Evolutionary conservation across 2,888 invertebrate species (phyloP), one percentile per base, ranked within the genome.

Genomic region (Calliphora vomitoria): DNA sequence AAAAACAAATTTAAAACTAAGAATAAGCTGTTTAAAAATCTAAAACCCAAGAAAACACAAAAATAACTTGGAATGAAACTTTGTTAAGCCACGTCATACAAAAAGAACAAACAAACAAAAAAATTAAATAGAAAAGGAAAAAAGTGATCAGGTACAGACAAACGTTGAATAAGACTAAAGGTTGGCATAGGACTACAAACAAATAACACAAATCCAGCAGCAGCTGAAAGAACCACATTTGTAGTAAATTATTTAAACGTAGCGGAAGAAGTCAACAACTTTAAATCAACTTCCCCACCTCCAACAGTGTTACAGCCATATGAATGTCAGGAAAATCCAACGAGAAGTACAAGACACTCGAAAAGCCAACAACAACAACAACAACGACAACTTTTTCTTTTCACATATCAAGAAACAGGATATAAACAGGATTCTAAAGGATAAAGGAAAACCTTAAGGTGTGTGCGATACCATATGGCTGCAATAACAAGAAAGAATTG

Each of bases 191-290:
- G 44, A 68, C 15, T 35, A 74, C 66, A 58, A 44, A 82, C 81
- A 87, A 78, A 78, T 79, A 75, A 75, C 74, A 47, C 64, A 71
- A 38, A 41, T 35, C 35, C 35, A 72, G 20, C n/a, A 35, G 66
- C 55, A 62, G 75, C 15, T 80, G 20, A 68, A 66, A 20, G 64
- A 84, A 87, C 87, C 84, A 78, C 89, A 89, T 79, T 84, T 82
- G 89, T 75, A 84, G 88, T 88, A 88, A 89, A 89, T 89, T 88
- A 89, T 89, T 89, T 88, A 89, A 88, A 88, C 87, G 86, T 88
- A 88, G 88, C 88, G 89, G 87, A 89, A 89, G 85, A 88, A 89
- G 89, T 89, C 89, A 88, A 89, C 89, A 89, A 89, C 89, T 89
- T 88, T 88, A 88, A 89, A 87, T 89, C 89, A 85, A 89, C 89